Base-by-base conservation (phyloP, 2,797 vertebrate species). In the Amphiprion clarkii region DNA sequence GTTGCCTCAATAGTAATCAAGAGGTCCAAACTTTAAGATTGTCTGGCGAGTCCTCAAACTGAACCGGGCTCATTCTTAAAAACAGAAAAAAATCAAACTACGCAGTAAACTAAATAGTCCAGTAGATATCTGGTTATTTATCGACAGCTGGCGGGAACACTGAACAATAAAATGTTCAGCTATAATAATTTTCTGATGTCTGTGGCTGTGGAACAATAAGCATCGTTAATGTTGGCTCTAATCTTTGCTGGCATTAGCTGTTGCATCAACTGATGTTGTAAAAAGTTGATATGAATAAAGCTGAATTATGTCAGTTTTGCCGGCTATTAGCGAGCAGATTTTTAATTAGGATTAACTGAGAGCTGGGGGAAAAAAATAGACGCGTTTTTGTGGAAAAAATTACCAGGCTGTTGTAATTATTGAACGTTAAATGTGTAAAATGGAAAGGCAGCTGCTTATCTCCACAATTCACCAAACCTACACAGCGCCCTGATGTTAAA, bases 211-310 rank as follows among this genome's bases (percentile, higher is more conserved):
- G 79, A 84, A 87, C 73, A 85, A 84, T 86, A 63, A 66, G 77
- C 78, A 81, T 74, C 48, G 60, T 33, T 83, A 81, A 90, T 79
- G 76, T 46, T 59, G 71, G 49, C 75, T 64, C 54, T 62, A 39
- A 55, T 68, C 16, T 78, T 83, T 69, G 59, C n/a, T 66, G 61
- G 63, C 40, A 27, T 62, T 74, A 66, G 81, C 44, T 16, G 49
- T 75, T 72, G n/a, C 52, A 51, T 76, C 2, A 13, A 65, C 27
- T 71, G 74, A 78, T 87, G 78, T 33, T 81, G 56, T 57, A 59
- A 72, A 77, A 83, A 60, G 58, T 53, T 78, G 27, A 66, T 71
- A 66, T 71, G 40, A 86, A 85, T 79, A 83, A 81, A 85, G 67
- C 72, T 52, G 39, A 84, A 82, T 84, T 55, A 70, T 71, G 46